phyloP scores from a whole-genome alignment of 2,113 vertebrate genomes.

The Holacanthus passer region DNA sequence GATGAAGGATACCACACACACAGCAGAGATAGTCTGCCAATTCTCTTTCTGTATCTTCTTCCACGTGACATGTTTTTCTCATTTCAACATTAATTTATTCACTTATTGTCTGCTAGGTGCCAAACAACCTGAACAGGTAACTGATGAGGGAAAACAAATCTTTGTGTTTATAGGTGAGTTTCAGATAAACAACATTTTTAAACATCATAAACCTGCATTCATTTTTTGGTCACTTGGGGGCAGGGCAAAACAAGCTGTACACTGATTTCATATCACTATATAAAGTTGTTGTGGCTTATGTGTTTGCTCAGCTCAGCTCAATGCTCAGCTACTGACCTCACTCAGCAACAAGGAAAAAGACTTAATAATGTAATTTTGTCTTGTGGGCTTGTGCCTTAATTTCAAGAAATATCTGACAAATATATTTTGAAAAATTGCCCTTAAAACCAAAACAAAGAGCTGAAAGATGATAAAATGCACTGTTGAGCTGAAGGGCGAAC shows the following conservation, averaged over 20 bases:
- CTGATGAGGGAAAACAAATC: neutral
- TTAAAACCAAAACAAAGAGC: constrained; percentile 6
- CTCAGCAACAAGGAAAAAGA: too few species aligned
- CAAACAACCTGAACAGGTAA: neutral
- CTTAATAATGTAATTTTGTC: too few species aligned
- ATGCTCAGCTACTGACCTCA: too few species aligned
- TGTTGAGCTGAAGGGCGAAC: neutral
- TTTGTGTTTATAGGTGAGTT: neutral
- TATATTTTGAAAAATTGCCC: too few species aligned
- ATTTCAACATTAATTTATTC: neutral
- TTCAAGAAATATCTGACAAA: too few species aligned
- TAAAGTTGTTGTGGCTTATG: too few species aligned
- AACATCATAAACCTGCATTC: neutral
- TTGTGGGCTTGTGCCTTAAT: too few species aligned
- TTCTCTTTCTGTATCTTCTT: neutral
- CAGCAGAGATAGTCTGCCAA: neutral
- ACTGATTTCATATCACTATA: too few species aligned
- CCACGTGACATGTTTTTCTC: neutral
- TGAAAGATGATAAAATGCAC: neutral
- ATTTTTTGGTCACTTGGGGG: neutral
- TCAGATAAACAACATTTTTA: neutral
- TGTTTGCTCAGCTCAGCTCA: too few species aligned
- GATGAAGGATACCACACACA: neutral
- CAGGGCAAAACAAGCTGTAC: too few species aligned
- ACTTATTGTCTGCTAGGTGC: neutral